Conservation (phyloP, 2,888 invertebrate species). For the Arrhopalites spinosus region DNA sequence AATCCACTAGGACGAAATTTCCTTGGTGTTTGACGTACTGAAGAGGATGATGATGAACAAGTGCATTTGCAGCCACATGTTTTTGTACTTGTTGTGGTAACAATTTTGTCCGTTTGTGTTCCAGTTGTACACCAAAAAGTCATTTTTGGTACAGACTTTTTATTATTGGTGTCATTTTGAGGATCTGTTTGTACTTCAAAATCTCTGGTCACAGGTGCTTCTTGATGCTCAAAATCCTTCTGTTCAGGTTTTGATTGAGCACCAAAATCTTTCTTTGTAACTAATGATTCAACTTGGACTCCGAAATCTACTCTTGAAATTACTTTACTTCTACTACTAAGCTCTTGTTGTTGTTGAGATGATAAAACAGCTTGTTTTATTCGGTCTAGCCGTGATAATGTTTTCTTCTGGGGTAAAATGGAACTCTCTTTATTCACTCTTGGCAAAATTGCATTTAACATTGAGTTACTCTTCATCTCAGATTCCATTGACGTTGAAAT, state of each 20-base stretch:
- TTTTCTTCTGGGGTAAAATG: not conserved
- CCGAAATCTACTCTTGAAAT: not conserved
- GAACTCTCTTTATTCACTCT: too few species aligned
- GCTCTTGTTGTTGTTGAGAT: not conserved
- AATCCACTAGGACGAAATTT: not conserved
- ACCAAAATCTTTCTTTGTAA: not conserved
- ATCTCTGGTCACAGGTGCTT: not conserved
- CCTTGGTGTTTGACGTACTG: not conserved
- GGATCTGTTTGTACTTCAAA: constrained; percentile 19
- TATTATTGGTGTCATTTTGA: not conserved
- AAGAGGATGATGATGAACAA: not conserved
- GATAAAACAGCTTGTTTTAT: not conserved
- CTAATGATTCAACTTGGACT: not conserved
- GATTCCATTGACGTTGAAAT: too few species aligned
- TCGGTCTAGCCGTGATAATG: not conserved
- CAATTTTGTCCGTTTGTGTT: not conserved
- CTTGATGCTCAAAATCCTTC: constrained; percentile 1
- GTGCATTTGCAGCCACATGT: constrained; percentile 30
- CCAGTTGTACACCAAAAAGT: constrained; percentile 2
- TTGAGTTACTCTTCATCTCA: too few species aligned
- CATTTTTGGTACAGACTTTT: not conserved
- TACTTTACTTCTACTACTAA: not conserved
- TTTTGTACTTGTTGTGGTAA: not conserved
- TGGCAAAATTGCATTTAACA: too few species aligned
- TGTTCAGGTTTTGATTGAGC: not conserved